phyloP scores from a whole-genome alignment of 1,140 invertebrate genomes.

The Drosophila bipectinata region DNA sequence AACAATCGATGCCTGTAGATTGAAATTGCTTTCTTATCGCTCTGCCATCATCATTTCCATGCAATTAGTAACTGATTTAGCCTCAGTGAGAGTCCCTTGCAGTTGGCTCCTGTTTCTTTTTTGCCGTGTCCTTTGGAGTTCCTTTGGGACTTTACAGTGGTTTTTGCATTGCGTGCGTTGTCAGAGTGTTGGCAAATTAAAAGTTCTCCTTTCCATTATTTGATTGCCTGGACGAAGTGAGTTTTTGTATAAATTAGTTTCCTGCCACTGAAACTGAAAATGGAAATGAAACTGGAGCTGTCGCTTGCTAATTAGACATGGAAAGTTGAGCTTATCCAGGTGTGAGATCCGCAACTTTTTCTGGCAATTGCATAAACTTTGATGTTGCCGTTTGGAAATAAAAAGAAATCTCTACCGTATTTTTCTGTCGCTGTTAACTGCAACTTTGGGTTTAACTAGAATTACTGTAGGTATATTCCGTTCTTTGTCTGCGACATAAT shows the following conservation, averaged over 20 bases:
- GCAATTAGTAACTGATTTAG: conserved; percentile 51
- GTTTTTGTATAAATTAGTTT: conserved; percentile 71
- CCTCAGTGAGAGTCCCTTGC: conserved; percentile 2
- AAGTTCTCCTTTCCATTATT: conserved; percentile 59
- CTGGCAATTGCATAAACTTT: conserved; percentile 29
- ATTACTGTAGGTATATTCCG: conserved; percentile 22
- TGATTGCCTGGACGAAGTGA: conserved; percentile 48
- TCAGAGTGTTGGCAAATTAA: conserved; percentile 67
- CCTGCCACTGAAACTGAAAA: conserved; percentile 17
- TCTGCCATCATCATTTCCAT: conserved; percentile 23
- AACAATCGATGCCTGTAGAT: conserved; percentile 12
- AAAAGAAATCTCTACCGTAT: conserved; percentile 5
- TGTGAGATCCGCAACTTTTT: conserved; percentile 44
- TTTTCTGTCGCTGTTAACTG: conserved; percentile 18
- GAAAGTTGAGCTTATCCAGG: conserved; percentile 52
- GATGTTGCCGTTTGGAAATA: neutral
- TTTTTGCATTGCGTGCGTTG: conserved; percentile 48
- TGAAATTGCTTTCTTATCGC: conserved; percentile 42
- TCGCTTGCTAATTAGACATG: conserved; percentile 71
- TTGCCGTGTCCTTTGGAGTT: neutral
- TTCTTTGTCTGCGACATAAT: conserved; percentile 67
- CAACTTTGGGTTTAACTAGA: conserved; percentile 18
- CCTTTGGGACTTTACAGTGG: conserved; percentile 21
- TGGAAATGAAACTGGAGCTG: conserved; percentile 3
- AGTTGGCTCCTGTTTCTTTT: conserved; percentile 14